Evolutionary conservation across 2,113 vertebrate species (phyloP), one percentile per base, ranked within the genome.

Genomic region (Forbesichthys papilliferus): DNA sequence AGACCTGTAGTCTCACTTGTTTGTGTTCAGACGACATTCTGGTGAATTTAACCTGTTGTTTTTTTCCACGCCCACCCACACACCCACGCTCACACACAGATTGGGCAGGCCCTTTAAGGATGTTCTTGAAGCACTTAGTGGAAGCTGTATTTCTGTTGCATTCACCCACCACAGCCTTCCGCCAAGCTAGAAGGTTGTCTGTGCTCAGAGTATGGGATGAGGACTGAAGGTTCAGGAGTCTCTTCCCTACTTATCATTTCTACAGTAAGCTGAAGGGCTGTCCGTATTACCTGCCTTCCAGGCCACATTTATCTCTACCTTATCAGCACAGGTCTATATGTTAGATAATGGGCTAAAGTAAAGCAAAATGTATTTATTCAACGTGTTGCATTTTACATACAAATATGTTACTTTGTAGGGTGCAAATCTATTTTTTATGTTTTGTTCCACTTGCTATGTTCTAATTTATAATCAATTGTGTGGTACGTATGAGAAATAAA

Each of bases 121-220:
- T 27, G 2, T 73, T 64, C 57, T 64, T 56, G 27, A 82, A n/a
- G 89, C 83, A 83, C 84, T 85, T 83, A 82, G 66, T 68, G 81
- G 60, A 82, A 71, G 74, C 71, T 12, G 58, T 6, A 4, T 42
- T 71, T 49, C 67, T 14, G 66, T 47, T 48, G 77, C 70, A 75
- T 80, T 63, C 75, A 81, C 77, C 60, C 63, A 8, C 59, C 57
- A 57, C 55, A 59, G 54, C n/a, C 62, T 68, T 10, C 71, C 71
- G 27, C 27, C 51, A 11, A 52, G 48, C 71, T 79, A 74, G 61
- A 51, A 27, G 27, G 27, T 27, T 27, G 27, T 27, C 27, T 3
- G 27, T 2, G 27, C 27, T 27, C 27, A 27, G 2, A 2, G 27
- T 27, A 27, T 27, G 27, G 27, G 27, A 49, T 65, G 62, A 55